These are phyloP conservation scores for Porites cylindrica DNA, from an alignment of 92 coral and sea anemone genomes.

Conservation along the genomic window DNA sequence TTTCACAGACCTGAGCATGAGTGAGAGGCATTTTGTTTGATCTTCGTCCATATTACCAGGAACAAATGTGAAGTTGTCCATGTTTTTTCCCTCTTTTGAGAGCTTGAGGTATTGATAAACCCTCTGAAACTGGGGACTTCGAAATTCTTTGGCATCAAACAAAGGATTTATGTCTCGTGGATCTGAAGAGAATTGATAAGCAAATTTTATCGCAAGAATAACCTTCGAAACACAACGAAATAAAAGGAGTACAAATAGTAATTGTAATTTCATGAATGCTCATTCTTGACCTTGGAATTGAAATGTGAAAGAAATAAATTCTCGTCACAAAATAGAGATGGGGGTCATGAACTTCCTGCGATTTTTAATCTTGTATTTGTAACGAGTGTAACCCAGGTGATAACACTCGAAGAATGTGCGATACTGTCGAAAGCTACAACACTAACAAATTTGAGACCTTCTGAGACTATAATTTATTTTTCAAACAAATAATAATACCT, in stretches of 20 bases:
- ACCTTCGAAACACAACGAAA: not conserved
- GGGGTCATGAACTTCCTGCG: too few relatives aligned
- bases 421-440: too few relatives aligned
- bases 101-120: slow-evolving; percentile 81
- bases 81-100: slow-evolving; percentile 44
- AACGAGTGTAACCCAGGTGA: too few relatives aligned
- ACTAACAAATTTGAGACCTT: too few relatives aligned
- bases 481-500: not conserved
- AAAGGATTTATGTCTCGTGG: slow-evolving; percentile 29
- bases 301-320: too few relatives aligned
- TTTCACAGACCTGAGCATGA: slow-evolving; percentile 50
- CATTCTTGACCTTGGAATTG: too few relatives aligned
- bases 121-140: slow-evolving; percentile 79
- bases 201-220: not conserved
- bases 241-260: not conserved
- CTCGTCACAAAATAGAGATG: too few relatives aligned
- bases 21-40: slow-evolving; percentile 55
- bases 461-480: too few relatives aligned
- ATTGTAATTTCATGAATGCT: too few relatives aligned
- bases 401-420: too few relatives aligned
- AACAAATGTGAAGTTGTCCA: slow-evolving; percentile 70
- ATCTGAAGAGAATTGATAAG: not conserved
- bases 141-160: slow-evolving; percentile 74
- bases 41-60: slow-evolving; percentile 39
- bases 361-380: too few relatives aligned